phyloP scores from a whole-genome alignment of 2,888 invertebrate species.

The Standfussiana lucernea region DNA sequence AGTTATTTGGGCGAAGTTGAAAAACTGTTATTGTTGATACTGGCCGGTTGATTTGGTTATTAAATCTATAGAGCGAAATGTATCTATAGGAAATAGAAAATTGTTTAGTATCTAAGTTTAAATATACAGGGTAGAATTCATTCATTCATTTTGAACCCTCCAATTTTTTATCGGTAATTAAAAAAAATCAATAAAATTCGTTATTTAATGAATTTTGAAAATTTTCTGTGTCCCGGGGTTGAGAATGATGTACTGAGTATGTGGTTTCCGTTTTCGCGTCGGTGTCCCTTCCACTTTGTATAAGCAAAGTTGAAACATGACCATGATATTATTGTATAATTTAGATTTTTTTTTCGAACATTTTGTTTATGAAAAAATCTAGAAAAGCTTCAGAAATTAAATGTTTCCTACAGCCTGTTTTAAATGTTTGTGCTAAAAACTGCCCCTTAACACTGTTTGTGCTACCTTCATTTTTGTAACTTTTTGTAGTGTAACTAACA shows the following conservation, averaged over 20 bases:
- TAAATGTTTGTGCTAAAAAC: slow-evolving; percentile 20
- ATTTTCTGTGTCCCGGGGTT: too few relatives aligned
- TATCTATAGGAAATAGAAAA: not conserved
- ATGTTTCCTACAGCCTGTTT: slow-evolving; percentile 22
- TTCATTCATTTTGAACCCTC: too few relatives aligned
- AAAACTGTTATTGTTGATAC: slow-evolving; percentile 35
- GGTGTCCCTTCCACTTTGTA: too few relatives aligned
- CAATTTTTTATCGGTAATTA: too few relatives aligned
- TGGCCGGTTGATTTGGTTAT: slow-evolving; percentile 26
- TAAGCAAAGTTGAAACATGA: slow-evolving; percentile 33
- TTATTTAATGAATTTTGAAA: too few relatives aligned
- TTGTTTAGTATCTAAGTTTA: too few relatives aligned
- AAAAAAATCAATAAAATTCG: too few relatives aligned
- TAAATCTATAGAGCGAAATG: not conserved
- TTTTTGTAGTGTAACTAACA: slow-evolving; percentile 22
- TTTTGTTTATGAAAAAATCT: not conserved
- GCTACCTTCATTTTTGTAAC: slow-evolving; percentile 5
- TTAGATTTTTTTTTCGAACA: not conserved
- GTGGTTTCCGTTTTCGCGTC: too few relatives aligned
- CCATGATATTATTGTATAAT: not conserved
- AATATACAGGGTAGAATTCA: too few relatives aligned
- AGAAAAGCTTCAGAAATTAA: not conserved
- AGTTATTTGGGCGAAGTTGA: slow-evolving; percentile 13
- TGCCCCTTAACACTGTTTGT: slow-evolving; percentile 13
- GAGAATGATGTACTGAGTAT: too few relatives aligned